Evolutionary conservation across 2,797 vertebrate species (phyloP).

Genomic region (Phoebastria nigripes): DNA sequence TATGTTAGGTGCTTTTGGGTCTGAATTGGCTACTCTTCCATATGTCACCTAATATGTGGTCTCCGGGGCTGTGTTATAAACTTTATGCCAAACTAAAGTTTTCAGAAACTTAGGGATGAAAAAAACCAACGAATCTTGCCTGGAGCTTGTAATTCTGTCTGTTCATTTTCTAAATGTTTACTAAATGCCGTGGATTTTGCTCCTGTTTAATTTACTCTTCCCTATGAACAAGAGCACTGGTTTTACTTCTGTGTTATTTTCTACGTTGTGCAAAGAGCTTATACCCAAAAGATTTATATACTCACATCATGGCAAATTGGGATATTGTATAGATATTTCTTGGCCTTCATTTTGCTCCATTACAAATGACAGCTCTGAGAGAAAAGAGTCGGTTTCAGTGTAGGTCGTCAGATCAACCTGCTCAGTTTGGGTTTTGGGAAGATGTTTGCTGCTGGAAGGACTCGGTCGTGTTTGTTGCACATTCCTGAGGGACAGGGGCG

Average conservation of each 20-base stretch:
- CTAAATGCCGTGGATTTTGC: not conserved
- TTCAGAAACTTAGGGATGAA: not conserved
- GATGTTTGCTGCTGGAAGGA: not conserved
- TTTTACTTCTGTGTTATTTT: not conserved
- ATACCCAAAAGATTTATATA: not conserved
- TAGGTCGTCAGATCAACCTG: not conserved
- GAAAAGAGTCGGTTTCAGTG: not conserved
- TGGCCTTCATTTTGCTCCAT: not conserved
- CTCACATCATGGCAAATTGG: not conserved
- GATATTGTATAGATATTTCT: not conserved
- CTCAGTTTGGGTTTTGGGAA: not conserved
- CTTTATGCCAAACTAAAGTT: not conserved
- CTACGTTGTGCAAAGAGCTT: not conserved
- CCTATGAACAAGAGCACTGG: not conserved
- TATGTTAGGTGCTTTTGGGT: not conserved
- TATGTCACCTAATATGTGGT: not conserved
- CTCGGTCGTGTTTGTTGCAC: rapidly evolving
- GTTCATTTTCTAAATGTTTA: not conserved
- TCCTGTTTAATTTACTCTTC: not conserved
- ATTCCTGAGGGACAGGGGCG: rapidly evolving
- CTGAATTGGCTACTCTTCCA: not conserved
- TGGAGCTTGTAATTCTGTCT: not conserved
- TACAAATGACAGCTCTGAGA: not conserved
- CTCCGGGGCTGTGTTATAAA: not conserved
- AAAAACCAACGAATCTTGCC: not conserved